Percentiles rank a stretch among this genome's conserved stretches.
Conservation (phyloP, 2,113 vertebrate species). For the Lepus americanus region DNA sequence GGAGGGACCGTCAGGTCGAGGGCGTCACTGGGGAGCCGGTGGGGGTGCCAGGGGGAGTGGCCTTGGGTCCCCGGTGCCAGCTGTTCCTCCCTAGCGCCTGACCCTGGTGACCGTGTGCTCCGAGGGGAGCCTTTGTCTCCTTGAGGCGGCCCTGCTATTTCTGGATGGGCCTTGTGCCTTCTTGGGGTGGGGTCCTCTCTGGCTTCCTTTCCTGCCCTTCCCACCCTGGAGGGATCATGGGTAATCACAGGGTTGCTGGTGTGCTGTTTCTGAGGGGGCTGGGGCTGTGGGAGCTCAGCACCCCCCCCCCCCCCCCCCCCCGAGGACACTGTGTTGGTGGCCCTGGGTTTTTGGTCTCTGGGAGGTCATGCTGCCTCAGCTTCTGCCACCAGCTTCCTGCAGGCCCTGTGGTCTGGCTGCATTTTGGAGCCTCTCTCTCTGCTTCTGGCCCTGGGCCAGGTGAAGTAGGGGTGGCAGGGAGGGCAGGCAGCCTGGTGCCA, state of each 20-base stretch:
- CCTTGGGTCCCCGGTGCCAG: background rate
- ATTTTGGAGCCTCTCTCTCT: background rate
- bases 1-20: background rate
- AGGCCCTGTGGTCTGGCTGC: rapidly evolving
- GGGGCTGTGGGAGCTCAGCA: background rate
- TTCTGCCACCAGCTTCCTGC: background rate
- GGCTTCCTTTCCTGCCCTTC: conserved; percentile 65
- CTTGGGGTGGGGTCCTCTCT: conserved; percentile 49
- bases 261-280: background rate
- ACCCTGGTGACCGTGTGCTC: background rate
- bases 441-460: background rate
- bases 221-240: background rate
- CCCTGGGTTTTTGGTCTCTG: background rate
- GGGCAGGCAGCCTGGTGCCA: background rate
- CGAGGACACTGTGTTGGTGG: background rate
- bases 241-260: conserved; percentile 61
- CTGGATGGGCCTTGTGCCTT: background rate
- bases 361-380: background rate
- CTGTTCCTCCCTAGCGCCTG: rapidly evolving
- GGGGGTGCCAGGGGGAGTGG: background rate
- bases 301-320: background rate
- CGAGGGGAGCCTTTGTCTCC: background rate
- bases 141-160: conserved; percentile 46
- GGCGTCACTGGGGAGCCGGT: background rate
- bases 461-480: too few species aligned